Evolutionary conservation across 2,113 vertebrate species (phyloP).

Genomic region (Reinhardtius hippoglossoides): DNA sequence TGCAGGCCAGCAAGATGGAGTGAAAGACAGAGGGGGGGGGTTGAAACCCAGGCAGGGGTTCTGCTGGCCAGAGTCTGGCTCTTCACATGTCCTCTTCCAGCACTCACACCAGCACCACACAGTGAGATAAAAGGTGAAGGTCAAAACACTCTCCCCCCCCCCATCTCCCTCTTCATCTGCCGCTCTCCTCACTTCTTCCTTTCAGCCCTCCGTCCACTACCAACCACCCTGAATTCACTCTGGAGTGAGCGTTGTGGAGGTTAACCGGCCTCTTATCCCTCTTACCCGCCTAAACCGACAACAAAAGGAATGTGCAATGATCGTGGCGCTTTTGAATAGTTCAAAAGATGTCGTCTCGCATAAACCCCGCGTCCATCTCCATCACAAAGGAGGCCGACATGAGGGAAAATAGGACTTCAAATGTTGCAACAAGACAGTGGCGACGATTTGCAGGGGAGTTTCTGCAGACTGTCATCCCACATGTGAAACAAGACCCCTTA

Average conservation of each 20-base stretch:
- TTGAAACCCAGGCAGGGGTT: constrained; percentile 69
- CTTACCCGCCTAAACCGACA: constrained; percentile 60
- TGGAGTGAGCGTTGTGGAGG: constrained; percentile 55
- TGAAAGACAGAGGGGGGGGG: constrained; percentile 25
- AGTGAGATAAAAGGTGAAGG: constrained; percentile 81
- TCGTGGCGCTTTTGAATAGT: constrained; percentile 51
- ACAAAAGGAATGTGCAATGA: constrained; percentile 61
- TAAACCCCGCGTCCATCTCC: constrained; percentile 44
- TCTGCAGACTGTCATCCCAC: constrained; percentile 67
- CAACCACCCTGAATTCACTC: constrained; percentile 42
- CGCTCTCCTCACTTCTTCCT: constrained; percentile 41
- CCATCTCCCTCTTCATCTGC: constrained; percentile 55
- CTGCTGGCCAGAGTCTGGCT: constrained; percentile 53
- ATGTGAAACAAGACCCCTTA: constrained; percentile 62
- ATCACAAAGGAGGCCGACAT: constrained; percentile 58
- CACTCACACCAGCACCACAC: constrained; percentile 63
- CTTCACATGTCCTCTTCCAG: constrained; percentile 65
- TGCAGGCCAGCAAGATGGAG: constrained; percentile 67
- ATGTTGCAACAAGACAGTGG: constrained; percentile 68
- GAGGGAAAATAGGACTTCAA: constrained; percentile 64
- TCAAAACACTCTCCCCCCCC: constrained; percentile 31
- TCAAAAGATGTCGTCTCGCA: constrained; percentile 63
- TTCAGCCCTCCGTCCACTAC: not conserved
- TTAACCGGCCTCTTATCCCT: constrained; percentile 65
- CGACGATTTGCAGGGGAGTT: constrained; percentile 51